Conservation (phyloP, 1,140 invertebrate species). For the Mactra quadrangularis region DNA sequence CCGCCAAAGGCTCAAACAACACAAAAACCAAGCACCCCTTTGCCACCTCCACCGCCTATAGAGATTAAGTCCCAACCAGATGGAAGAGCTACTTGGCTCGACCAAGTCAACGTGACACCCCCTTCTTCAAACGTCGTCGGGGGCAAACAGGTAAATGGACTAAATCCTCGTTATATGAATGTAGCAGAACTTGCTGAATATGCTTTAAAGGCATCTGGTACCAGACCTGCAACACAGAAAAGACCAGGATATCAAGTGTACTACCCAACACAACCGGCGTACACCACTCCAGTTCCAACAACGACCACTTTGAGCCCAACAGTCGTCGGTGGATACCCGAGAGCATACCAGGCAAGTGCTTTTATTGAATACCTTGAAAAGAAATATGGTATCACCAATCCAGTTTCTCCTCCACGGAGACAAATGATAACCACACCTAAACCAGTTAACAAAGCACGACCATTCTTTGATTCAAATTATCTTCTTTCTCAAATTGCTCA, state of each 20-base stretch:
- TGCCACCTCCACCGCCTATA: slow-evolving; percentile 26
- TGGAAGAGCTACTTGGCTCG: neutral
- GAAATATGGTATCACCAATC: slow-evolving; percentile 6
- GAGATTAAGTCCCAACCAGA: neutral
- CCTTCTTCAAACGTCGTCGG: neutral
- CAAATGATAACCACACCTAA: neutral
- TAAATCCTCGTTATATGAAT: slow-evolving; percentile 40
- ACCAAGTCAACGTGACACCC: neutral
- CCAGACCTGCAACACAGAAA: neutral
- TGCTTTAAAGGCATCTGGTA: slow-evolving; percentile 8
- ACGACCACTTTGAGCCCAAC: neutral
- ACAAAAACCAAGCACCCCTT: neutral
- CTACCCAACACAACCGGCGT: neutral
- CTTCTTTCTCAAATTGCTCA: neutral
- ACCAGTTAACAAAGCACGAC: neutral
- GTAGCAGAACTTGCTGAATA: slow-evolving; percentile 30
- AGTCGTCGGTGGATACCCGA: neutral
- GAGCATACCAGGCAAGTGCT: neutral
- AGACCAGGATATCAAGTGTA: neutral
- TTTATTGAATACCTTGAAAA: slow-evolving; percentile 23
- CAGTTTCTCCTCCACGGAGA: neutral
- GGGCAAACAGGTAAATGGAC: neutral
- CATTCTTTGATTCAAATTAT: slow-evolving; percentile 4
- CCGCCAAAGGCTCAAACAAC: neutral
- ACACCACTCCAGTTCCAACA: neutral